Base-by-base conservation (phyloP, 2,797 vertebrate species). In the Hylomyscus alleni region DNA sequence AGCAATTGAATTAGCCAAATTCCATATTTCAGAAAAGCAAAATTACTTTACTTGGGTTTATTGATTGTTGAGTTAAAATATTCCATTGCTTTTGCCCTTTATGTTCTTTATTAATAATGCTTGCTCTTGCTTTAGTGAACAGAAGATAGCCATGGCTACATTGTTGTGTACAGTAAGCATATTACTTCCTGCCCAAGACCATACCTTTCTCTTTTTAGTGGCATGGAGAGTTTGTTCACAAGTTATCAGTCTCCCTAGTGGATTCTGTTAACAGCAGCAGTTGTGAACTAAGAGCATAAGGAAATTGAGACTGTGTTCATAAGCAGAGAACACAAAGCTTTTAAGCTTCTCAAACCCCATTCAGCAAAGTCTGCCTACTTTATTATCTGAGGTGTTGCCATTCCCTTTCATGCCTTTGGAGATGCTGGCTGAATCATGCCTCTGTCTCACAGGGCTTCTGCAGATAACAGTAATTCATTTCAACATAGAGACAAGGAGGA, bases 1-100 rank as follows among this genome's bases (percentile, higher is more conserved):
- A 97, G 11, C 29, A 65, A 40, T 93, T 94, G 62, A 87, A 76
- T 54, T 92, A 91, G 34, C 93, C 15, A 3, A 86, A 93, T 97
- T 97, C 65, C 62, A n/a, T 97, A 96, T 94, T 95, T 96, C 83
- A 93, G 1, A 89, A 73, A 80, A 90, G 44, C 75, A 77, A 82
- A 75, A 88, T 44, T 17, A 82, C 52, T 29, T 92, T 58, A 37
- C 80, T 97, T 77, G 26, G 67, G 97, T 95, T 95, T 93, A 89
- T 31, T 94, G 82, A 89, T 73, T 77, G 94, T 89, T 31, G 75
- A 56, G 29, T 62, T 94, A 92, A 44, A 17, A 10, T 93, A 76
- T 94, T 89, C 94, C 83, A 76, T 95, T 91, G 83, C 67, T 75
- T 97, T 90, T 89, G 34, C 69, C 58, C 62, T 95, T 90, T 69